phyloP scores from a whole-genome alignment of 2,797 vertebrate genomes.

The Tragelaphus eurycerus region DNA sequence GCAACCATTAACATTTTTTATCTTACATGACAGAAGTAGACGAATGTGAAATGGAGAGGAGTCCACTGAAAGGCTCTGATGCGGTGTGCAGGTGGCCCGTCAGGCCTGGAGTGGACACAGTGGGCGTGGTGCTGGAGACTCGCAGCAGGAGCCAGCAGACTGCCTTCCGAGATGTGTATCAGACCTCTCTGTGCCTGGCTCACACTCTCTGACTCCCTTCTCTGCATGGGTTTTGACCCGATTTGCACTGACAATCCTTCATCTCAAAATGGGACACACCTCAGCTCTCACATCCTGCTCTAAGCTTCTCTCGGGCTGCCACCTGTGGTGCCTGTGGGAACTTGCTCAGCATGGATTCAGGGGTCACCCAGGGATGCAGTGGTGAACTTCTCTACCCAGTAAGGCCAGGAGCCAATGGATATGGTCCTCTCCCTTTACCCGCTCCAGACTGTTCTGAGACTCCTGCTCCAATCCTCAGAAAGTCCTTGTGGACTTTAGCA shows the following conservation, averaged over 20 bases:
- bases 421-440: not conserved
- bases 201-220: not conserved
- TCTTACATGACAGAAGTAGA: not conserved
- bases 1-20: not conserved
- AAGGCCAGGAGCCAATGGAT: not conserved
- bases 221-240: not conserved
- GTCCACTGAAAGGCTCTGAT: not conserved
- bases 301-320: not conserved
- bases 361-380: not conserved
- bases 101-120: not conserved
- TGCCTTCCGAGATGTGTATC: not conserved
- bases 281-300: not conserved
- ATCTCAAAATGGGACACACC: not conserved
- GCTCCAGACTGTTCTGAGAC: not conserved
- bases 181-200: not conserved
- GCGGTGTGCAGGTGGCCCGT: not conserved
- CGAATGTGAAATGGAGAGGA: not conserved
- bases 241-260: not conserved
- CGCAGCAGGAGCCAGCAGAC: not conserved
- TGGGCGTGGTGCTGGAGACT: not conserved
- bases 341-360: rapidly evolving
- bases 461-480: not conserved
- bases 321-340: not conserved
- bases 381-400: not conserved
- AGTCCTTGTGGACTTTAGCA: not conserved